Base-by-base conservation (phyloP, 2,113 vertebrate species). In the Hipposideros armiger region DNA sequence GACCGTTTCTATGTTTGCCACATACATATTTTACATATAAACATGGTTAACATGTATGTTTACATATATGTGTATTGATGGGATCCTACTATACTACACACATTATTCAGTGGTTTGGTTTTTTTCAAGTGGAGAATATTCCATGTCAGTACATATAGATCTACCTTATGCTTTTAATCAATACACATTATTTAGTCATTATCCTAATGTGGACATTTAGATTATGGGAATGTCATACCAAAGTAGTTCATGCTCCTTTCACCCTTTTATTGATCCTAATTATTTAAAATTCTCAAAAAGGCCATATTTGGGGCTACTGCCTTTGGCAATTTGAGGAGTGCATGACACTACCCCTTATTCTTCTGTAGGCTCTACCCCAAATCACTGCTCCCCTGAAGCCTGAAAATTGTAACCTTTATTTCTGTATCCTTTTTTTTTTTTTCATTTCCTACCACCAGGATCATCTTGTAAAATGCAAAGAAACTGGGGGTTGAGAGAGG, bases 271-370 rank as follows among this genome's bases (percentile, higher is more conserved):
- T 85, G 67, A 86, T 88, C 62, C 40, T 17, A 54, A 32, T 82
- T 7, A 52, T 73, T 94, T 42, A 84, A 74, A 74, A 40, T 84
- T 76, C n/a, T 91, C 62, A 72, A 64, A 95, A 83, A 6, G 32
- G 17, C 42, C 19, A 90, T 20, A 62, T 54, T 60, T 58, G 42
- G 3, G 1, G 17, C 16, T 40, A 8, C 36, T 50, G 36, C 24
- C 73, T 69, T 96, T 28, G 58, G 62, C 40, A 96, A 42, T 45
- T 93, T 87, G 78, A 97, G 85, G 66, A 50, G 20, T 50, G 54
- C 28, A 67, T 90, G 78, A 86, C 73, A 22, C 85, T 95, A 77
- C 96, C 87, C 40, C 26, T 87, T 74, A 69, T 62, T 92, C 96
- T 16, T 92, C 72, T 78, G 50, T 94, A 94, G 84, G 69, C 50